These are phyloP conservation scores for Globodera rostochiensis DNA, from an alignment of 1,140 invertebrate species.

Conservation along the genomic window DNA sequence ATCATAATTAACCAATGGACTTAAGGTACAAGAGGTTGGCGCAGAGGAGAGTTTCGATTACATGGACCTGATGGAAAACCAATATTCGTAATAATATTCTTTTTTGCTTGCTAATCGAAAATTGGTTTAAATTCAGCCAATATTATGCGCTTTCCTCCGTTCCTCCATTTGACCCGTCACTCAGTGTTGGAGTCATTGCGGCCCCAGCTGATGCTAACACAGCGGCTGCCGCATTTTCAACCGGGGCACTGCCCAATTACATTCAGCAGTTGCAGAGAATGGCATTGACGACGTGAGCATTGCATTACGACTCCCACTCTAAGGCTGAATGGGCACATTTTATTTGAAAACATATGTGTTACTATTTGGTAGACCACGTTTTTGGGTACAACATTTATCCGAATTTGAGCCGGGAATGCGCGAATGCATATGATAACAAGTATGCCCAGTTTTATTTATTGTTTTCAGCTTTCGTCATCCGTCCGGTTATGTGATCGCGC, in stretches of 20 bases:
- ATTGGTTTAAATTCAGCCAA: slow-evolving; percentile 34
- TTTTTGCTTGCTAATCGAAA: neutral
- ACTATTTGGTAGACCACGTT: neutral
- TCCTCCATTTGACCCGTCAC: slow-evolving; percentile 57
- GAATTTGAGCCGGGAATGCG: no score
- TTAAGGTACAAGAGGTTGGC: slow-evolving; percentile 44
- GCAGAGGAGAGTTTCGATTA: slow-evolving; percentile 62
- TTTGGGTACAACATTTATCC: no score
- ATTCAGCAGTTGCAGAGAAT: slow-evolving; percentile 23
- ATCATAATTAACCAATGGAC: neutral
- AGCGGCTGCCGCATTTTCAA: slow-evolving; percentile 22
- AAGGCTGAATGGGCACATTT: no score
- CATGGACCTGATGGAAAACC: slow-evolving; percentile 63
- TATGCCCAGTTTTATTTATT: neutral
- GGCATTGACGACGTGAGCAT: slow-evolving; percentile 11
- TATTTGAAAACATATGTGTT: neutral
- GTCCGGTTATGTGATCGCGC: slow-evolving; percentile 10
- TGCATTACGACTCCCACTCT: no score
- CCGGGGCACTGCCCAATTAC: slow-evolving; percentile 24
- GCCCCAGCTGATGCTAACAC: slow-evolving; percentile 17
- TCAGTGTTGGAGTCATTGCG: slow-evolving; percentile 20
- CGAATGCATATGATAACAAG: no score
- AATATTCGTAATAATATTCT: slow-evolving; percentile 41
- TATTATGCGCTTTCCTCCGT: slow-evolving; percentile 57
- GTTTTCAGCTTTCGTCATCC: slow-evolving; percentile 26